Evolutionary conservation across 2,797 vertebrate species (phyloP), one percentile per base, ranked within the genome.

Genomic region (Molothrus aeneus): DNA sequence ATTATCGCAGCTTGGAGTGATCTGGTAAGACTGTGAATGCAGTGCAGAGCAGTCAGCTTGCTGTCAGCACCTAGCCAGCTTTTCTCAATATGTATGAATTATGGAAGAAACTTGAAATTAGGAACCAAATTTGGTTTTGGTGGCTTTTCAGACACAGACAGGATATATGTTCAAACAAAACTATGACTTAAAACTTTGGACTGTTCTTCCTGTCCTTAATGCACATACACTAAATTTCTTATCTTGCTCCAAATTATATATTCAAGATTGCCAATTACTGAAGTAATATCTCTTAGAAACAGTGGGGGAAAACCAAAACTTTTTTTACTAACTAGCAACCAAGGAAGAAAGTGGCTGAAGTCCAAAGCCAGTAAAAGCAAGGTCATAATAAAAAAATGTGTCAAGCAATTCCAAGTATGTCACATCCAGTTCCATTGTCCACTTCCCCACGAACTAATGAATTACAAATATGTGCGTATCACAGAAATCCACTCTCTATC

Each of bases 311-410:
- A 43, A 26, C 2, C 12, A 50, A 70, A 56, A 32, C 0, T 0
- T 3, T 77, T 91, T 86, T 66, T 20, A 54, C 70, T 50, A 71
- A 64, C 72, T 71, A 91, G 59, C 19, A 68, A 29, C 13, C 22
- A 73, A 61, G 22, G 34, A 81, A 79, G 17, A 57, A 29, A 47
- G 17, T 9, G 9, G 48, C 60, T 88, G 31, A 68, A 88, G 80
- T 95, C 74, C 45, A 95, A 90, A 93, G 88, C 80, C 92, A 96
- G 50, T 54, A 93, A 96, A 94, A 95, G 57, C 89, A 95, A 92
- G 54, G 51, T 88, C 63, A 80, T 92, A 68, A 59, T 45, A 93
- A 92, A 31, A 32, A 73, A 59, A 74, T 11, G 31, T 38, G 28
- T 45, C 72, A 89, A 73, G 66, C 80, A 64, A 32, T 70, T 88